A percentile compares a stretch with the other conserved stretches of the same genome.
phyloP scores from a whole-genome alignment of 2,888 invertebrate species.

The Digitonthophagus gazella region DNA sequence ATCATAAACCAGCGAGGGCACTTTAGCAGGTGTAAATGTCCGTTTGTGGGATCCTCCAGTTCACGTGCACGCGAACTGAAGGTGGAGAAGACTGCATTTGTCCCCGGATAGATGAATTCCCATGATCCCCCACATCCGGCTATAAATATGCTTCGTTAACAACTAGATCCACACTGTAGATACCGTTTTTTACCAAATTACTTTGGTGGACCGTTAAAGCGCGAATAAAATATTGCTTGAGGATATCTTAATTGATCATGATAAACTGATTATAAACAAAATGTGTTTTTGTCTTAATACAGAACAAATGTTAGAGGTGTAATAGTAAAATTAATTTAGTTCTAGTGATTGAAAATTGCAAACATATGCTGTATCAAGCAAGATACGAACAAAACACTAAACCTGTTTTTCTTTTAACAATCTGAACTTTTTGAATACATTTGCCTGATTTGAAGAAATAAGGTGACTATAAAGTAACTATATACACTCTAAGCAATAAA shows the following conservation, averaged over 20 bases:
- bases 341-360: no score
- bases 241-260: not conserved
- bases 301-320: no score
- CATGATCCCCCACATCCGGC: slow-evolving; percentile 28
- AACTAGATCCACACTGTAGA: slow-evolving; percentile 17
- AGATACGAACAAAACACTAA: no score
- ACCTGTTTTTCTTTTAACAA: no score
- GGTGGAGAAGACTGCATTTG: slow-evolving; percentile 10
- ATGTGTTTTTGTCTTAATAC: no score
- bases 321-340: no score
- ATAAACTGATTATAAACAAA: no score
- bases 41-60: slow-evolving; percentile 27
- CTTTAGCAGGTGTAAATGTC: slow-evolving; percentile 34
- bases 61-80: slow-evolving; percentile 27
- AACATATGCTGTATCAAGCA: no score
- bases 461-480: no score
- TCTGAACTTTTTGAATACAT: no score
- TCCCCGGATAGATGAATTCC: slow-evolving; percentile 21
- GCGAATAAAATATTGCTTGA: not conserved
- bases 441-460: no score
- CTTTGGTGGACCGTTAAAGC: slow-evolving; percentile 5
- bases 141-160: slow-evolving; percentile 26
- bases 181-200: not conserved
- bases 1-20: slow-evolving; percentile 30
- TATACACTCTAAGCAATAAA: no score